Percentiles rank a stretch among this genome's conserved stretches.
These are phyloP conservation scores for Australoheros scitulus DNA, from an alignment of 2,113 vertebrate genomes.

Conservation along the genomic window DNA sequence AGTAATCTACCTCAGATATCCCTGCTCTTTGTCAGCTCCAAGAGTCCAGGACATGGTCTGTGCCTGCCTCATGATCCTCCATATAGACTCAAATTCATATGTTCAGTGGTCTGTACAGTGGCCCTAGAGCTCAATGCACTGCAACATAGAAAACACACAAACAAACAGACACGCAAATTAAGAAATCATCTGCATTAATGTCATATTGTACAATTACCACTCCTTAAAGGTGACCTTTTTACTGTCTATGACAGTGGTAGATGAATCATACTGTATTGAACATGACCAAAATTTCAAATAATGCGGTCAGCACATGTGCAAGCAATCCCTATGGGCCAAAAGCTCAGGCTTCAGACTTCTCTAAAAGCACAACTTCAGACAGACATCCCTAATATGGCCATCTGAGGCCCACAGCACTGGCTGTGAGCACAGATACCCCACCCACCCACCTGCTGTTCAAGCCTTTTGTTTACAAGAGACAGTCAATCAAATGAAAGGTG, in stretches of 20 bases:
- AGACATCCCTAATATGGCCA: background rate
- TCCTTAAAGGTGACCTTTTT: background rate
- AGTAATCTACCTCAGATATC: constrained; percentile 62
- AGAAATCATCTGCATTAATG: no score
- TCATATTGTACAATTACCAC: no score
- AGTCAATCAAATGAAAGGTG: background rate
- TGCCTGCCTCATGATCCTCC: background rate
- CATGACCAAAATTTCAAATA: background rate
- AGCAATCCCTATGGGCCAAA: background rate
- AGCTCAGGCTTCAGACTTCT: background rate
- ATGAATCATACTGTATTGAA: background rate
- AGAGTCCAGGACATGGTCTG: constrained; percentile 24
- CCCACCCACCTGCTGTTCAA: background rate
- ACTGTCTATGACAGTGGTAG: background rate
- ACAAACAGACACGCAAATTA: background rate
- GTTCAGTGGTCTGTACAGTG: background rate
- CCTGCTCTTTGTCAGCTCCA: constrained; percentile 42
- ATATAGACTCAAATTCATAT: background rate
- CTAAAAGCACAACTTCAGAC: background rate
- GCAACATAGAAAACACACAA: background rate
- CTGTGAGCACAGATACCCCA: background rate
- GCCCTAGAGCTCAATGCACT: background rate
- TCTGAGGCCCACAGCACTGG: background rate
- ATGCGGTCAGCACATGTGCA: background rate
- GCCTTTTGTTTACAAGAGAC: background rate